Percentiles rank a stretch among this genome's conserved stretches.
These are phyloP conservation scores for Poecilia picta DNA, from an alignment of 2,797 vertebrate genomes.

Conservation along the genomic window DNA sequence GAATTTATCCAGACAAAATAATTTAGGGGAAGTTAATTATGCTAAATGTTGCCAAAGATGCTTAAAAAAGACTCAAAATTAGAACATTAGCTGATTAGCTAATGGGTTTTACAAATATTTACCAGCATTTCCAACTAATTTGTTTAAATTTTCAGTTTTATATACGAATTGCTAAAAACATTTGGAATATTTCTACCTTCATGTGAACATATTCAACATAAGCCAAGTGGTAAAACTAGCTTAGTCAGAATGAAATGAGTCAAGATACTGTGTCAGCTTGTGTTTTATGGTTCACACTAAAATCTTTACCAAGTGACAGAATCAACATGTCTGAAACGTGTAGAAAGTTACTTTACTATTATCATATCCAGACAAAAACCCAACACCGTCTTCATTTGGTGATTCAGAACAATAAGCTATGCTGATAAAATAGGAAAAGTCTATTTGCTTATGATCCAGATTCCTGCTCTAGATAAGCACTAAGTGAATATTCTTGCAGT, in stretches of 20 bases:
- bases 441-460: conserved; percentile 25
- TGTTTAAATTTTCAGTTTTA: not conserved
- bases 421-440: conserved; percentile 16
- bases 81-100: not conserved
- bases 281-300: not conserved
- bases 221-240: not conserved
- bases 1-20: too few species aligned
- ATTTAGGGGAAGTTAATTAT: too few species aligned
- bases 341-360: not conserved
- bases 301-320: not conserved
- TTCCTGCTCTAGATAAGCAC: conserved; percentile 41
- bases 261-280: not conserved
- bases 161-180: not conserved
- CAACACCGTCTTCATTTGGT: not conserved
- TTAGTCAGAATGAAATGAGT: not conserved
- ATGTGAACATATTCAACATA: not conserved
- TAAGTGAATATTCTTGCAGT: conserved; percentile 36
- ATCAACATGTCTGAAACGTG: not conserved
- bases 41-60: too few species aligned
- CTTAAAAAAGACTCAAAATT: not conserved
- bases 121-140: not conserved
- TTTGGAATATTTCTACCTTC: not conserved
- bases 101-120: not conserved
- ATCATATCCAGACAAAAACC: not conserved
- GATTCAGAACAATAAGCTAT: not conserved